These are phyloP conservation scores for Drosophila pandora DNA, from an alignment of 1,140 invertebrate genomes.

Conservation along the genomic window DNA sequence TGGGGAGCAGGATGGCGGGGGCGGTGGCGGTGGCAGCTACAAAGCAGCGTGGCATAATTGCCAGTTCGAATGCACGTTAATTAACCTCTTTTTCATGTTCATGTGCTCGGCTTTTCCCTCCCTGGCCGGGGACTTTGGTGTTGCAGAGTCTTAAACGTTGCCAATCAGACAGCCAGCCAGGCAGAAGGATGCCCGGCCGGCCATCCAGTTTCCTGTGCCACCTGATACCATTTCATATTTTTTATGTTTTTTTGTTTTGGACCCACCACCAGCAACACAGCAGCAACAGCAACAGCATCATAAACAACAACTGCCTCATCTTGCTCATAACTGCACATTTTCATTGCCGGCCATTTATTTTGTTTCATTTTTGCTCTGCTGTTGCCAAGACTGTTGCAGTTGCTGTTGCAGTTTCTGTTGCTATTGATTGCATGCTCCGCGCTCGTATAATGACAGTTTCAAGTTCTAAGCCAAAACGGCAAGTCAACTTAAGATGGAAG, in stretches of 20 bases:
- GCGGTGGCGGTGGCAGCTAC: conserved; percentile 38
- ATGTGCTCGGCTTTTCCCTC: conserved; percentile 45
- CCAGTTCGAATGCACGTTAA: conserved; percentile 81
- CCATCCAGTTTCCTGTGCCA: conserved; percentile 56
- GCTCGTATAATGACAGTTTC: conserved; percentile 80
- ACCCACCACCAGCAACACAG: conserved; percentile 26
- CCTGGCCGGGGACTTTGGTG: conserved; percentile 34
- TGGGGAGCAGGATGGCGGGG: conserved; percentile 2
- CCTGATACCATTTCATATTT: conserved; percentile 76
- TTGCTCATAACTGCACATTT: conserved; percentile 79
- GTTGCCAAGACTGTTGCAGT: neutral
- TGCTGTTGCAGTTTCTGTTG: conserved; percentile 31
- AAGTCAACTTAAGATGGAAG: conserved; percentile 54
- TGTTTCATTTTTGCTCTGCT: conserved; percentile 57
- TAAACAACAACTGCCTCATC: conserved; percentile 33
- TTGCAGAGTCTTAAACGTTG: conserved; percentile 64
- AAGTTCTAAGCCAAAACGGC: conserved; percentile 81
- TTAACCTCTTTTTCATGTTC: conserved; percentile 80
- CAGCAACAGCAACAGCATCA: conserved; percentile 10
- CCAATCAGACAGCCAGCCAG: conserved; percentile 73
- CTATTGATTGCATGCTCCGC: conserved; percentile 79
- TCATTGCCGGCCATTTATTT: conserved; percentile 78
- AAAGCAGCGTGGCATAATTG: conserved; percentile 75
- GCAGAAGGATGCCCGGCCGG: conserved; percentile 39
- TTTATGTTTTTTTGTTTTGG: conserved; percentile 16